phyloP scores from a whole-genome alignment of 23 tunicate species.

The Trididemnum clinides region DNA sequence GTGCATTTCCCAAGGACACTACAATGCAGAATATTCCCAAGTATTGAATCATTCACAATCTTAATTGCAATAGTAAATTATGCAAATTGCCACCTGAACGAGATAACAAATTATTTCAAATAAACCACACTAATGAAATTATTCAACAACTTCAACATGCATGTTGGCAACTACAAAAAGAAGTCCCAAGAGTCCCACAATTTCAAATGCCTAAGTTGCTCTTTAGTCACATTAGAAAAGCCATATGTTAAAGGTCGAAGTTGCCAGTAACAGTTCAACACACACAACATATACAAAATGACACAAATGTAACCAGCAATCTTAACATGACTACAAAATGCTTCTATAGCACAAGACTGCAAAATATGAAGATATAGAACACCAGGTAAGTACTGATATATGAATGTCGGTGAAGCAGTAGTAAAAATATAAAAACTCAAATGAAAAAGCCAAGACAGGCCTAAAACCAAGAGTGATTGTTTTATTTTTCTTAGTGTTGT shows the following conservation, averaged over 20 bases:
- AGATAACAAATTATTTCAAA: too few relatives aligned
- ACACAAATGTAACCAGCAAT: background rate
- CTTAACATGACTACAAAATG: background rate
- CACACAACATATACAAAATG: background rate
- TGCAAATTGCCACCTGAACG: too few relatives aligned
- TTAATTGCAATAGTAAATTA: too few relatives aligned
- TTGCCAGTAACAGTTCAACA: background rate
- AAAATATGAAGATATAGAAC: slow-evolving; percentile 2
- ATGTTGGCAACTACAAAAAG: too few relatives aligned
- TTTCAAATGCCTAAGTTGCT: background rate
- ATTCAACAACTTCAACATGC: too few relatives aligned
- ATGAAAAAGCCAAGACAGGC: background rate
- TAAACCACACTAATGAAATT: too few relatives aligned
- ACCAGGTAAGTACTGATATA: slow-evolving; percentile 15
- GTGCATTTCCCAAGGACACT: too few relatives aligned
- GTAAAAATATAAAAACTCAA: background rate
- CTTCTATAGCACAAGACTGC: slow-evolving; percentile 12
- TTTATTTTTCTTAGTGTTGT: background rate
- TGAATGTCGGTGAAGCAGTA: background rate
- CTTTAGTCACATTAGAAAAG: background rate
- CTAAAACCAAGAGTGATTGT: background rate
- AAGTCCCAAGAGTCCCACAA: slow-evolving; percentile 1
- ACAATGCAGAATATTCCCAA: too few relatives aligned
- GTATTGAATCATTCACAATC: too few relatives aligned
- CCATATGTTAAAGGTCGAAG: background rate